Conservation (phyloP, 2,113 vertebrate species). For the Lepus timidus region DNA sequence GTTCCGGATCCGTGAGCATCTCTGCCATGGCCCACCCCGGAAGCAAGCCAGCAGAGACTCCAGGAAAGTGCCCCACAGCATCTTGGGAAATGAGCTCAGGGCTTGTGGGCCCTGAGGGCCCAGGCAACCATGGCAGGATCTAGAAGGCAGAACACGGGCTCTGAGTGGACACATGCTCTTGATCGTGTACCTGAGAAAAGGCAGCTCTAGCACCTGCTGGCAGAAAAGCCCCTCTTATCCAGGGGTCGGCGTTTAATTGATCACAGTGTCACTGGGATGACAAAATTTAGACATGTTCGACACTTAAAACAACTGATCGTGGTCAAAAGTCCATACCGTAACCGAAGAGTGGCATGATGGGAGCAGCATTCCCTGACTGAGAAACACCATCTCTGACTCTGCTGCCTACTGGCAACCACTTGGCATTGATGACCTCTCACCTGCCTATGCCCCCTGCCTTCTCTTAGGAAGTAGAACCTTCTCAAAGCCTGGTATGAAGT, state of each 20-base stretch:
- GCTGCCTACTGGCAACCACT: not conserved
- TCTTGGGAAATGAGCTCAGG: not conserved
- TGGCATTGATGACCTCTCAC: not conserved
- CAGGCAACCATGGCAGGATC: not conserved
- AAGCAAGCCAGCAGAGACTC: not conserved
- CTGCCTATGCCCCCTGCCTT: not conserved
- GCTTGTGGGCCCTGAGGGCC: not conserved
- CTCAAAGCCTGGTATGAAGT: not conserved
- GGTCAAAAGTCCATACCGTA: not conserved
- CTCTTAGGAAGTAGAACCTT: not conserved
- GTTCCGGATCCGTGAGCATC: not conserved
- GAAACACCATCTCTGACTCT: not conserved
- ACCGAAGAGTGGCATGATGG: conserved; percentile 2
- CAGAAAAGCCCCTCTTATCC: not conserved
- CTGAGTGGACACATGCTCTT: not conserved
- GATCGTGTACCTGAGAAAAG: not conserved
- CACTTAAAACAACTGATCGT: not conserved
- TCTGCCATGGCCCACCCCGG: not conserved
- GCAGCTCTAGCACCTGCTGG: not conserved
- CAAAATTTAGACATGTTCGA: not conserved
- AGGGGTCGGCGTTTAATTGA: not conserved
- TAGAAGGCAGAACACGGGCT: not conserved
- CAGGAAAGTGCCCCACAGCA: not conserved
- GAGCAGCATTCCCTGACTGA: not conserved
- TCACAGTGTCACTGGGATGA: not conserved